These are phyloP conservation scores for Cepaea hortensis DNA, from an alignment of 2,888 invertebrate genomes.

Conservation along the genomic window DNA sequence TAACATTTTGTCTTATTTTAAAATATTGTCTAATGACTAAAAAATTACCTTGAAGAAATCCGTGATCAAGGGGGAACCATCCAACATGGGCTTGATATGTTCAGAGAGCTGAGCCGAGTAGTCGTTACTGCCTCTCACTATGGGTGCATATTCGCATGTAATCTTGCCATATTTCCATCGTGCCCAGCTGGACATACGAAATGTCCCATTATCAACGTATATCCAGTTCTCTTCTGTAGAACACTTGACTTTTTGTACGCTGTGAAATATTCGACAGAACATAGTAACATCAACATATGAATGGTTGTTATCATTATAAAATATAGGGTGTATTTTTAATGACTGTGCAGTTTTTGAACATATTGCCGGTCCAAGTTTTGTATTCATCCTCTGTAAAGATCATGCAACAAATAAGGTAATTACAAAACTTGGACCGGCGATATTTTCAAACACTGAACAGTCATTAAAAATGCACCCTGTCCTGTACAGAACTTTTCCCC, in stretches of 20 bases:
- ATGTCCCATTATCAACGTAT: conserved; percentile 82
- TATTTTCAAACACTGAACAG: too few relatives aligned
- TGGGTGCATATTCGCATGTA: conserved; percentile 80
- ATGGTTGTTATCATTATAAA: too few relatives aligned
- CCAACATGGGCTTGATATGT: conserved; percentile 59
- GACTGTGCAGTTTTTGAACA: too few relatives aligned
- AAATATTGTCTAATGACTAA: neutral
- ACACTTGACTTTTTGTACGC: conserved; percentile 81
- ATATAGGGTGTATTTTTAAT: too few relatives aligned
- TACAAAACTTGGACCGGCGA: too few relatives aligned
- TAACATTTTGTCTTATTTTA: neutral
- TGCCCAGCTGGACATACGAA: conserved; percentile 79
- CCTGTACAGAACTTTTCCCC: too few relatives aligned
- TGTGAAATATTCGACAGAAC: neutral
- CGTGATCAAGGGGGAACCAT: conserved; percentile 60
- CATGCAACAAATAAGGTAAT: too few relatives aligned
- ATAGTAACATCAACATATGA: too few relatives aligned
- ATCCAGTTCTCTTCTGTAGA: conserved; percentile 85
- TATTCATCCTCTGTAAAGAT: too few relatives aligned
- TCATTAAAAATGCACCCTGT: too few relatives aligned
- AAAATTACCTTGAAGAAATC: conserved; percentile 68
- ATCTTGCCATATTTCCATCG: conserved; percentile 76
- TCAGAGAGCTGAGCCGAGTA: conserved; percentile 61
- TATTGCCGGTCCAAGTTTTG: too few relatives aligned
- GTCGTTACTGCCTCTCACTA: conserved; percentile 66